Evolutionary conservation across 2,797 vertebrate species (phyloP), one percentile per base, ranked within the genome.

Genomic region (Neomorphus geoffroyi): DNA sequence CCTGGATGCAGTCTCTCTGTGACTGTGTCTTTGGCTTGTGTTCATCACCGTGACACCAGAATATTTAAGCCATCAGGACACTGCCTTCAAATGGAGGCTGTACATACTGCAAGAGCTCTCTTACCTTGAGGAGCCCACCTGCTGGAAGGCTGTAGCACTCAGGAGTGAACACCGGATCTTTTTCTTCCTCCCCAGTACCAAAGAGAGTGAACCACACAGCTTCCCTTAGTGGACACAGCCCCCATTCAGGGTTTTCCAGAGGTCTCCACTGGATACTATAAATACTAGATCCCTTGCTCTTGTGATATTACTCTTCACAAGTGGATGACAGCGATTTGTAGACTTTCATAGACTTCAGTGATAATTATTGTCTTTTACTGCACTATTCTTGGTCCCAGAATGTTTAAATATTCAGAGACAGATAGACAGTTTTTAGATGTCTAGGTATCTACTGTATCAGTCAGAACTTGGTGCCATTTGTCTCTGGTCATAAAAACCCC

Each of bases 161-260:
- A 41, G 23, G 3, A 53, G 23, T 61, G 46, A 73, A 43, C 41
- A 61, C 28, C 0, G 0, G 27, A 5, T 56, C 24, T 69, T 18
- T 24, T 23, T 78, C 17, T 80, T 69, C 32, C 9, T 58, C 6
- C 37, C 7, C 13, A 66, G 45, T 26, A 69, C 61, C 39, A 66
- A 37, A 69, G 27, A 37, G 13, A 18, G 45, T 14, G 39, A 41
- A n/a, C 28, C 12, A 3, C 2, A 14, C 41, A 23, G 18, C 18
- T 67, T 87, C 66, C 26, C 9, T 32, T 50, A n/a, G 37, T 23
- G n/a, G 56, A 27, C 62, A 88, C 6, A 18, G 11, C 26, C 69
- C 6, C 3, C 41, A 13, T 69, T 26, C 18, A 53, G 35, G 12
- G 9, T 46, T 66, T 66, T 50, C 18, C 12, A 18, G 30, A 53